Percentiles rank a stretch among this genome's conserved stretches.
Evolutionary conservation across 1,140 invertebrate species (phyloP).

Genomic region (Drosophila yakuba): DNA sequence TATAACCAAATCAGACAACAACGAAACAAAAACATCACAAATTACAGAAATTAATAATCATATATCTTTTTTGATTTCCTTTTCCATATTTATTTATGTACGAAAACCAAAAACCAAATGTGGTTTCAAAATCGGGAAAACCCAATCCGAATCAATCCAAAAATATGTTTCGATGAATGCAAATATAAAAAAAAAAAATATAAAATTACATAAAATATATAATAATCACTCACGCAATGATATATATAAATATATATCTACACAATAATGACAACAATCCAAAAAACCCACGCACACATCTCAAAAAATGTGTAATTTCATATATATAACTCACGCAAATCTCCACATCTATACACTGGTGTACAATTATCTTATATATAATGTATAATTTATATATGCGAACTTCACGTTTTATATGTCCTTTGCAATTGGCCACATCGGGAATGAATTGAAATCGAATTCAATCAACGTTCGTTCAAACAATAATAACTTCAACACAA

Average conservation of each 20-base stretch:
- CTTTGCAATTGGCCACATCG: constrained; percentile 34
- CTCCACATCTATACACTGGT: constrained; percentile 30
- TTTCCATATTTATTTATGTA: constrained; percentile 85
- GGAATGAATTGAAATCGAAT: constrained; percentile 38
- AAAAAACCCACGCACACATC: constrained; percentile 57
- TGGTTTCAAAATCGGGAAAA: constrained; percentile 81
- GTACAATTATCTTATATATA: constrained; percentile 23
- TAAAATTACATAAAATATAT: constrained; percentile 59
- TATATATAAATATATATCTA: constrained; percentile 56
- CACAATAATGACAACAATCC: constrained; percentile 17
- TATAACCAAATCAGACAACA: constrained; percentile 25
- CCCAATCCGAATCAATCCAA: constrained; percentile 75
- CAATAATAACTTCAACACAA: constrained; percentile 32
- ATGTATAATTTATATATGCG: constrained; percentile 17
- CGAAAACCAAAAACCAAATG: constrained; percentile 84
- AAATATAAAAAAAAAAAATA: constrained; percentile 39
- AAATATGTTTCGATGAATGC: constrained; percentile 74
- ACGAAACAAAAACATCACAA: constrained; percentile 60
- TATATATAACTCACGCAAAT: constrained; percentile 42
- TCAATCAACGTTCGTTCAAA: constrained; percentile 19
- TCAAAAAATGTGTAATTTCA: constrained; percentile 58
- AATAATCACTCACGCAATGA: constrained; percentile 68
- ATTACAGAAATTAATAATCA: constrained; percentile 84
- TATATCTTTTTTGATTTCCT: constrained; percentile 84
- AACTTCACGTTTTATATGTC: constrained; percentile 10